Base-by-base conservation (phyloP, 2,113 vertebrate species). In the Cryptotis parvus region DNA sequence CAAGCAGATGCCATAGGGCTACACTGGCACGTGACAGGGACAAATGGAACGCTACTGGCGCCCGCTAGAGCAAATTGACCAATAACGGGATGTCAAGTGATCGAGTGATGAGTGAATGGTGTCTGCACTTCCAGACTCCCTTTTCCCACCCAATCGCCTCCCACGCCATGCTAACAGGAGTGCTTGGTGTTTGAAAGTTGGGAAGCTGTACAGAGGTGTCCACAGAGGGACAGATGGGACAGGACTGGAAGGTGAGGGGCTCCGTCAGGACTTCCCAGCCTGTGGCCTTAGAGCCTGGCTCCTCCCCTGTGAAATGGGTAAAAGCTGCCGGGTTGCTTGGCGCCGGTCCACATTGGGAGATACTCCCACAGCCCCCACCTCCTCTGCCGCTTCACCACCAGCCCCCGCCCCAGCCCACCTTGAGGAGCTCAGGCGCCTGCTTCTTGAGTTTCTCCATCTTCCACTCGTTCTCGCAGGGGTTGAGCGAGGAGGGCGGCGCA, bases 381-480 rank as follows among this genome's bases (percentile, higher is more conserved):
- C 35, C 10, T 18, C 2, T 8, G 39, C 76, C 8, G 39, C 76
- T 24, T 8, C 31, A 39, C 39, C 1, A 2, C 63, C 2, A 2
- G 20, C 35, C 8, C 24, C 5, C n/a, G n/a, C 24, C 27, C 15
- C 1, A 58, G 37, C 11, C 43, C 97, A 99, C 99, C 98, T 99
- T 99, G 43, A 99, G 97, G 63, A 99, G 98, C 95, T 99, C 99
- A 0, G 99, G 99, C 0, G 99, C 99, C 96, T 99, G 99, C 91
- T 99, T 99, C 98, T 98, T 99, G 96, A 99, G 98, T 96, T 99
- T 99, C 96, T 99, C 99, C 98, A 99, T 99, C 97, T 98, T 99
- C 99, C 99, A 99, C 97, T 99, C 98, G 0, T 99, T 99, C 97
- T 99, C 99, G 0, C 99, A 99, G 90, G 99, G 99, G 97, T 99